Percentiles rank a stretch among this genome's conserved stretches.
Evolutionary conservation across 2,113 vertebrate genomes (phyloP).

Genomic region (Archocentrus centrarchus): DNA sequence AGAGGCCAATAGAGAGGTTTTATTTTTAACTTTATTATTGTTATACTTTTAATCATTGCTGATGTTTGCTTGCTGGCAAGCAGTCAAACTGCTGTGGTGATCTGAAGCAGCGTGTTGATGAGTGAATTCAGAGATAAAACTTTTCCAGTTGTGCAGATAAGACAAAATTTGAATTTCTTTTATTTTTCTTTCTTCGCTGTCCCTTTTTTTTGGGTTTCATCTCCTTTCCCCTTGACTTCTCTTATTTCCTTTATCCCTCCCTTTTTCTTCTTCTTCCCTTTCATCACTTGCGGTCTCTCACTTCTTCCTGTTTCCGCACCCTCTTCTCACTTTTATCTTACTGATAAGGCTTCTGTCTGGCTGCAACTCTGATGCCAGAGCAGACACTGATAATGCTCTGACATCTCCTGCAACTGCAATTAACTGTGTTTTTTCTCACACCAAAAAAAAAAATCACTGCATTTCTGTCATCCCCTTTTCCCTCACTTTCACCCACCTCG

Average conservation of each 20-base stretch:
- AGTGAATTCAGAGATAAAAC: constrained; percentile 37
- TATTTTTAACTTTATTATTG: background rate
- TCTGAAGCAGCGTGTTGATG: constrained; percentile 21
- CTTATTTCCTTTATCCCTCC: background rate
- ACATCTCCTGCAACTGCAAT: constrained; percentile 65
- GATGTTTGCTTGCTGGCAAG: constrained; percentile 37
- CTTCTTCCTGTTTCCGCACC: constrained; percentile 32
- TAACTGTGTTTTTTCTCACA: constrained; percentile 52
- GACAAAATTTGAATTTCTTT: constrained; percentile 47
- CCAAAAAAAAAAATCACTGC: background rate
- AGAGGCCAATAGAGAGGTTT: background rate
- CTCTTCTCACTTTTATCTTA: constrained; percentile 54
- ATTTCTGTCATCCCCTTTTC: constrained; percentile 4
- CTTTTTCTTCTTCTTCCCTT: background rate
- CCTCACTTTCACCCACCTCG: constrained; percentile 30
- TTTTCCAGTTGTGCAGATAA: constrained; percentile 36
- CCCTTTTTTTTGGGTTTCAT: background rate
- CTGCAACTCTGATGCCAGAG: constrained; percentile 58
- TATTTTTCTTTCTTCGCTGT: constrained; percentile 21
- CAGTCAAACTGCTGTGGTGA: constrained; percentile 29
- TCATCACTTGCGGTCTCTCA: constrained; percentile 35
- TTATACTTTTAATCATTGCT: constrained; percentile 6
- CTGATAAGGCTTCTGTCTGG: constrained; percentile 57
- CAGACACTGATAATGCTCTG: constrained; percentile 62
- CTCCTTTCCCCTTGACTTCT: background rate